phyloP scores from a whole-genome alignment of 2,888 invertebrate species.

The Leucoma salicis region DNA sequence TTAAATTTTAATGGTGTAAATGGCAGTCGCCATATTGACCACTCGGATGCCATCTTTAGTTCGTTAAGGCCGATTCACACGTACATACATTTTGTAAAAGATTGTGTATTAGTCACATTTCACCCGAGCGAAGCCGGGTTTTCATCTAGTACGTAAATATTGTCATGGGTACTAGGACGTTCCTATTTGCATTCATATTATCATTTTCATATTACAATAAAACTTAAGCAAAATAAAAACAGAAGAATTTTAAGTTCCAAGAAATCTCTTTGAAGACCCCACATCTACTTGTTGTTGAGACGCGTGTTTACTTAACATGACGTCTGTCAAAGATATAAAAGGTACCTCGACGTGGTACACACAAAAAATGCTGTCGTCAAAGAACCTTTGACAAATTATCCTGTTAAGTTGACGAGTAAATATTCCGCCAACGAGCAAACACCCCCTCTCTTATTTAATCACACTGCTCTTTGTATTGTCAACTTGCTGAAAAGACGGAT shows the following conservation, averaged over 20 bases:
- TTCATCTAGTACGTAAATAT: too few species aligned
- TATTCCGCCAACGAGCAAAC: conserved; percentile 29
- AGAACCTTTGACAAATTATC: conserved; percentile 74
- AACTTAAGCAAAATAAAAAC: conserved; percentile 25
- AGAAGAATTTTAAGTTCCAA: conserved; percentile 16
- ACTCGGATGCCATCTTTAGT: too few species aligned
- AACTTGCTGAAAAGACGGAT: conserved; percentile 36
- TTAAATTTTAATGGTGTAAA: too few species aligned
- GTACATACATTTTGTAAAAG: too few species aligned
- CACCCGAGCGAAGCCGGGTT: too few species aligned
- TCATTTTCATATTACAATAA: conserved; percentile 22
- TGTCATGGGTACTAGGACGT: too few species aligned
- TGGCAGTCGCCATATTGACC: too few species aligned
- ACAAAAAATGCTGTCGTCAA: conserved; percentile 59
- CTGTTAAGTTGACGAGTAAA: conserved; percentile 59
- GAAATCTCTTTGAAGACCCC: conserved; percentile 42
- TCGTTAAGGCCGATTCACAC: too few species aligned
- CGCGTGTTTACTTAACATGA: conserved; percentile 63
- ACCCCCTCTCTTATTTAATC: conserved; percentile 19
- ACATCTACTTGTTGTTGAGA: conserved; percentile 40
- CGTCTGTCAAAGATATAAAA: conserved; percentile 65
- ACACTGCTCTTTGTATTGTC: conserved; percentile 30
- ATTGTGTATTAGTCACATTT: too few species aligned
- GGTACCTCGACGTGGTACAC: conserved; percentile 43
- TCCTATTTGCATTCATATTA: too few species aligned